Evolutionary conservation across 2,113 vertebrate genomes (phyloP).

Genomic region (human): GRCh38 chr2:234491001-234491500

Average conservation of each 20-base stretch:
- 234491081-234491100: not conserved
- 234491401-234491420: not conserved
- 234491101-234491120: not conserved
- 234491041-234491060: not conserved
- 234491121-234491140: not conserved
- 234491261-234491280: not conserved
- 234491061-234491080: too few relatives aligned
- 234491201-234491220: not conserved
- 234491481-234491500: not conserved
- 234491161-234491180: not conserved
- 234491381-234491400: not conserved
- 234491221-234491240: not conserved
- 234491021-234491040: rapidly evolving
- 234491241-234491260: too few relatives aligned
- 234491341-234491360: not conserved
- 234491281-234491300: not conserved
- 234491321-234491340: not conserved
- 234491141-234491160: rapidly evolving
- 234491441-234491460: not conserved
- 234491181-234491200: not conserved
- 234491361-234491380: not conserved
- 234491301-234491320: not conserved
- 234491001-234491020: too few relatives aligned
- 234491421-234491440: not conserved
- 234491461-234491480: not conserved